These are phyloP conservation scores for Tetrax tetrax DNA, from an alignment of 2,113 vertebrate genomes.

Conservation along the genomic window DNA sequence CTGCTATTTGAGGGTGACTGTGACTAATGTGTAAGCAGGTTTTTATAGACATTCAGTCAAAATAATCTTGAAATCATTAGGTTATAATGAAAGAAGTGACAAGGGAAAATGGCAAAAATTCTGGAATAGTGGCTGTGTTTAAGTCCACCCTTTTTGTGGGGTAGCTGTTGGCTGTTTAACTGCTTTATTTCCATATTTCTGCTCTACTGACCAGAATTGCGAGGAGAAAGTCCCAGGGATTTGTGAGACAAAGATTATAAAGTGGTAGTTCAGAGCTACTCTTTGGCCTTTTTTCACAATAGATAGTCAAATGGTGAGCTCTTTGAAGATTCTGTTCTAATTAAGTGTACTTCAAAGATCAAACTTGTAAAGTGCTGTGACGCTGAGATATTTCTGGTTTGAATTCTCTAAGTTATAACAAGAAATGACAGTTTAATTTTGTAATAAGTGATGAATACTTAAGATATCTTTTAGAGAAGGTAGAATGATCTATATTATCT, in stretches of 20 bases:
- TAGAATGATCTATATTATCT: neutral
- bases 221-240: neutral
- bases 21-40: neutral
- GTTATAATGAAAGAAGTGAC: neutral
- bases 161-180: neutral
- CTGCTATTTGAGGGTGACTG: neutral
- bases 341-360: constrained; percentile 45
- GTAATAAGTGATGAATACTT: constrained; percentile 21
- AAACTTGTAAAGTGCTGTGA: neutral
- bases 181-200: constrained; percentile 2
- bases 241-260: neutral
- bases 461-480: neutral
- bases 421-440: constrained; percentile 19
- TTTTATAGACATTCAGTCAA: constrained; percentile 7
- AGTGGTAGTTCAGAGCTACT: neutral
- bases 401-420: constrained; percentile 17
- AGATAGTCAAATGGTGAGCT: neutral
- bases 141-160: neutral
- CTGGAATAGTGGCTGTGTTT: neutral
- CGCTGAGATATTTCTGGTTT: neutral
- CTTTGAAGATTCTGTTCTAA: constrained; percentile 46
- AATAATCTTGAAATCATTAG: neutral
- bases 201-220: neutral
- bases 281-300: constrained; percentile 36
- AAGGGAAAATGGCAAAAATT: constrained; percentile 3